These are phyloP conservation scores for Amphipoea lucens DNA, from an alignment of 2,888 invertebrate species.

Conservation along the genomic window DNA sequence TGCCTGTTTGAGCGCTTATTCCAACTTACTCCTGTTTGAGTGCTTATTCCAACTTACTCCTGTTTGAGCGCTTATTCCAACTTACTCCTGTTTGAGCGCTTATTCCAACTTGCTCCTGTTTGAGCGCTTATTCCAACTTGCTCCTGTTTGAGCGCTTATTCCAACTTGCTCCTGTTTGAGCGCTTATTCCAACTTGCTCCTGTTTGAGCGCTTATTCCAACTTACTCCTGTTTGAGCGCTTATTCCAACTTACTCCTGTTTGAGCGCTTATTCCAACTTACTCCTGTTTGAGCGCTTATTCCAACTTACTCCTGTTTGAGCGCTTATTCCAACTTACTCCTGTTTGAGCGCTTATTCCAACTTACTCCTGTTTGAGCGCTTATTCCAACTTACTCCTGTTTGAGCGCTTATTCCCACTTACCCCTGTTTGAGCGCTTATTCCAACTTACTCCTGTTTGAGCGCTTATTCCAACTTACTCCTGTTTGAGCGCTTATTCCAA, in stretches of 20 bases:
- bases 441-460: too few species aligned
- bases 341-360: neutral
- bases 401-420: too few species aligned
- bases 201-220: neutral
- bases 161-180: neutral
- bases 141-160: neutral
- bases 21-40: neutral
- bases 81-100: neutral
- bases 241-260: neutral
- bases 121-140: neutral
- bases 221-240: too few species aligned
- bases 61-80: neutral
- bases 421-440: too few species aligned
- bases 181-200: neutral
- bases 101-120: neutral
- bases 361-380: too few species aligned
- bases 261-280: too few species aligned
- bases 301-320: neutral
- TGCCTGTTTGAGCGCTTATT: neutral
- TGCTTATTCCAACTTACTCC: too few species aligned
- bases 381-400: neutral
- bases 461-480: too few species aligned
- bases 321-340: neutral
- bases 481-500: too few species aligned
- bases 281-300: neutral